Base-by-base conservation (phyloP, 2,888 invertebrate genomes). In the Drosophila setosimentum region DNA sequence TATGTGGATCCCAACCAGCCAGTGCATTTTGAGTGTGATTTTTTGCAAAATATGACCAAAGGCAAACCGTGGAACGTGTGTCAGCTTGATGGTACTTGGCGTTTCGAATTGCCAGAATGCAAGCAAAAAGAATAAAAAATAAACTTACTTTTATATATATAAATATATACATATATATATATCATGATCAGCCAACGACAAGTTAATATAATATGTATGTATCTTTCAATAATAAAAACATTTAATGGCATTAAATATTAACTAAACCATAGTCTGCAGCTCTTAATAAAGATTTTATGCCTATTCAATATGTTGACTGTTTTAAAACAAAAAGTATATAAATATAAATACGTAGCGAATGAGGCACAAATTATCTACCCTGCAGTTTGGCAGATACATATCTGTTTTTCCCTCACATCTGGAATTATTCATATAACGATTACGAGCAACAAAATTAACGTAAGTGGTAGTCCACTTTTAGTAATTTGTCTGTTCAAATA, bases 41-140 rank as follows among this genome's bases (percentile, higher is more conserved):
- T 0, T 1, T 0, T 5, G 29, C 7, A 16, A 40, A 3, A 3
- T 0, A 11, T 53, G 5, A 1, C 0, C 0, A 10, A 10, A 2
- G 51, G 60, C 13, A 21, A 11, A 0, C 18, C 27, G 13, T 76
- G 73, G 68, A 73, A 73, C 33, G 76, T 76, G 1, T 76, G 76
- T 11, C 6, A 13, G 4, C 7, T 32, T 1, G 6, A 51, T 10
- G 76, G 77, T 4, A 40, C 0, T 7, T 66, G 57, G 55, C 40
- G 45, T 27, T 40, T 35, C 18, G 1, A 21, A 8, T 8, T 68
- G 16, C 42, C 63, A 18, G 16, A 7, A 11, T 65, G 72, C 24
- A 11, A 21, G 0, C 7, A 1, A 13, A 8, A 24, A n/a, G 2
- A n/a, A 40, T 45, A 6, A 13, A 24, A 24, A 6, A 13, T 18